phyloP scores from a whole-genome alignment of 2,888 invertebrate genomes.

The Calliopum simillimum region DNA sequence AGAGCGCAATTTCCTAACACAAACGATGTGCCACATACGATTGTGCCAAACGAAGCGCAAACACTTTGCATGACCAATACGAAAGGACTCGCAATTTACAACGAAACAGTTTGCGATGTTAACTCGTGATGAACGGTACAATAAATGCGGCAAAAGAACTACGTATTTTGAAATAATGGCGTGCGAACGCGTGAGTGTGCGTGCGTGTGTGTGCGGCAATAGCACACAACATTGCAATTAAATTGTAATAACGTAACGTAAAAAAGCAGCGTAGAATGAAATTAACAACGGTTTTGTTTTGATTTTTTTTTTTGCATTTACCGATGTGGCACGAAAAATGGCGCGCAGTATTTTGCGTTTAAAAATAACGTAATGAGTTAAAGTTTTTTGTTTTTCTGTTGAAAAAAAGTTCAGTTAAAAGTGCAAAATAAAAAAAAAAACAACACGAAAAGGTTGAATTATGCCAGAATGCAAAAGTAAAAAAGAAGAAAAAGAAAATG shows the following conservation, averaged over 20 bases:
- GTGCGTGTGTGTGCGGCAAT: slow-evolving; percentile 26
- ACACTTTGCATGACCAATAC: slow-evolving; percentile 41
- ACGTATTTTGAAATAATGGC: slow-evolving; percentile 18
- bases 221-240: slow-evolving; percentile 6
- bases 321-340: slow-evolving; percentile 3
- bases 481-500: background rate
- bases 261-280: background rate
- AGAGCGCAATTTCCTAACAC: slow-evolving; percentile 22
- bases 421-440: background rate
- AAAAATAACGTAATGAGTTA: slow-evolving; percentile 6
- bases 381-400: background rate
- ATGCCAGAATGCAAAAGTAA: background rate
- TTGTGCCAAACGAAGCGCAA: slow-evolving; percentile 25
- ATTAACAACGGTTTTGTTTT: background rate
- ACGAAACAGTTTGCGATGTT: slow-evolving; percentile 62
- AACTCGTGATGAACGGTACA: slow-evolving; percentile 62
- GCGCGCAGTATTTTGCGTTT: slow-evolving; percentile 6
- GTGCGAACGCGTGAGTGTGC: slow-evolving; percentile 33
- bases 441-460: background rate
- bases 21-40: slow-evolving; percentile 32
- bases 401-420: background rate
- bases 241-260: background rate
- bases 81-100: slow-evolving; percentile 40
- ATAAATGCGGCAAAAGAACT: slow-evolving; percentile 34
- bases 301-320: too few relatives aligned